Base-by-base conservation (phyloP, 2,797 vertebrate genomes). In the Xyrichtys novacula region DNA sequence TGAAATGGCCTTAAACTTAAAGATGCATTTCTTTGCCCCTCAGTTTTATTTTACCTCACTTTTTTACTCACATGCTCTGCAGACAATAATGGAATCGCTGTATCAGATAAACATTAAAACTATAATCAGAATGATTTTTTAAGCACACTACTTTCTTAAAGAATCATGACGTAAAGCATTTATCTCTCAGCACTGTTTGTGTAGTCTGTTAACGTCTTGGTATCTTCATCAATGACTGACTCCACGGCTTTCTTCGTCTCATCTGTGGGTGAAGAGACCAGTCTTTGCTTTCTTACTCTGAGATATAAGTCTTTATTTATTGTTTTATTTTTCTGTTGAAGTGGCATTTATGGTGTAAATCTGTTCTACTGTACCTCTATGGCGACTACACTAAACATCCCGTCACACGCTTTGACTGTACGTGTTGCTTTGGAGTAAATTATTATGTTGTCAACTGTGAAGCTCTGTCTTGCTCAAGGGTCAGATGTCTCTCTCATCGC, bases 231-330 rank as follows among this genome's bases (percentile, higher is more conserved):
- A 54, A 8, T 61, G 46, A 72, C 63, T 72, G 66, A 85, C 85
- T 80, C 61, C 56, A 72, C 57, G 54, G 64, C 39, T 87, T 68
- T 67, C 53, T 74, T 65, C 1, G 28, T 80, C 46, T 65, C 32
- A 57, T 84, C 63, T 48, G 63, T 73, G 29, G 38, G 16, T 64
- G 11, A 66, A 16, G 42, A 73, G 22, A 53, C 59, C 55, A 44
- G 20, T 71, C 55, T 74, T 56, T 42, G 28, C 2, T 43, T 56
- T 53, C 14, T 74, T 57, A 53, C 25, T 53, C 16, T 60, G 23
- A 54, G n/a, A 65, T 56, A 3, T 63, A 20, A 73, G 65, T 88
- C 83, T 80, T 86, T 83, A 88, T 89, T 90, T 89, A 88, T 90
- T 84, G 23, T 63, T 74, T 86, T 75, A 40, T 15, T 77, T n/a